Percentiles rank a stretch among this genome's conserved stretches.
Conservation (phyloP, 2,888 invertebrate species). For the Diachrysia chrysitis region DNA sequence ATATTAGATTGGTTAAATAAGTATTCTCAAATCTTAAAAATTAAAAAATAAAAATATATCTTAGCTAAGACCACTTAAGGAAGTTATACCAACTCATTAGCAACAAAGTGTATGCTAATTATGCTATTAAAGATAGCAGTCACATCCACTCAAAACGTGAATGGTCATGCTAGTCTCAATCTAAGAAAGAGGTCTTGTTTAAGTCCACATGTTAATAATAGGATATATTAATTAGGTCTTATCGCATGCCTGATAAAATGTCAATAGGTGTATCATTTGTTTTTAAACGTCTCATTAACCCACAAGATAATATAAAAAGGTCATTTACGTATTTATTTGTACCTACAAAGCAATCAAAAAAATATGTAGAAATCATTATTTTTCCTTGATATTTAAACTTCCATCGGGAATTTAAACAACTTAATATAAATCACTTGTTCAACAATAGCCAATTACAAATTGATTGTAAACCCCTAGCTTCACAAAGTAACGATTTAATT, state of each 20-base stretch:
- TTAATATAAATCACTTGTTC: constrained; percentile 46
- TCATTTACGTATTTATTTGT: neutral
- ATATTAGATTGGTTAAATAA: no score
- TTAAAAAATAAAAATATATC: neutral
- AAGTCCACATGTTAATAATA: neutral
- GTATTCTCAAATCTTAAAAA: neutral
- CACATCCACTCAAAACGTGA: neutral
- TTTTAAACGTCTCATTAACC: constrained; percentile 4
- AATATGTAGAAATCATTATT: no score
- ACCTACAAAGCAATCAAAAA: no score
- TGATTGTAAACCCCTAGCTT: constrained; percentile 65
- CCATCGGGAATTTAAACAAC: constrained; percentile 20
- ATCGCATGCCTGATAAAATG: neutral
- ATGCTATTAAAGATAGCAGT: neutral
- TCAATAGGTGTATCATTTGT: neutral
- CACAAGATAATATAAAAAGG: neutral
- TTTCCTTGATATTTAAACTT: neutral
- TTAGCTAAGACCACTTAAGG: neutral
- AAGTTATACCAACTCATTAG: neutral
- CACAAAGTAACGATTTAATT: constrained; percentile 71
- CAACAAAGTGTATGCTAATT: neutral
- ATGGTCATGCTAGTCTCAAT: neutral
- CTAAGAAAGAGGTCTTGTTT: neutral
- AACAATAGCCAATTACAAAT: constrained; percentile 73
- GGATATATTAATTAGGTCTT: constrained; percentile 1